Base-by-base conservation (phyloP, 2,113 vertebrate genomes). In the Siphamia tubifer region DNA sequence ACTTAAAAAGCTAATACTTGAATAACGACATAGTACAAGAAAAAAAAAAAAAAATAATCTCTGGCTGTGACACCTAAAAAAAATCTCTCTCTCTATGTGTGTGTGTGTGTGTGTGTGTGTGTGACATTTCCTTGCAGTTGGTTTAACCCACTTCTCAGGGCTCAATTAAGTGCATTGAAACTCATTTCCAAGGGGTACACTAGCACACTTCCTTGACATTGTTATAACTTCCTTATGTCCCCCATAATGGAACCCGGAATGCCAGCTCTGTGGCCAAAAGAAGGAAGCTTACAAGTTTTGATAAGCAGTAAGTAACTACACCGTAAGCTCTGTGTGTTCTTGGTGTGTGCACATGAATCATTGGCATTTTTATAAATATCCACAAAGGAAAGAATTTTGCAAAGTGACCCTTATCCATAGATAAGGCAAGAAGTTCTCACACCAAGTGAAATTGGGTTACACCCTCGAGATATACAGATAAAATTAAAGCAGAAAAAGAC, bases 121-220 rank as follows among this genome's bases (percentile, higher is more conserved):
- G 64, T 39, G 21, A 68, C 71, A 66, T 55, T 62, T 10, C 23
- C 21, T 28, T 55, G 34, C 5, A 4, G 28, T 44, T 38, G 27
- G 36, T 63, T 56, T 30, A 32, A 53, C 32, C 20, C 25, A 42
- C 47, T 58, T 78, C 47, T 74, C 57, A 69, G 20, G 11, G 57
- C 52, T 75, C 54, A 71, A 60, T 86, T 69, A 78, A 73, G 68
- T 48, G 30, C 12, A 48, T 39, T 69, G 55, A 63, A 36, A 39
- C 47, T 79, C 11, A 65, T 79, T 86, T 83, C 77, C 72, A 35
- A 84, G 39, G 73, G 67, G 21, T 68, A 51, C 36, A 54, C 63
- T 53, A 82, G 75, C 78, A 73, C 71, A 88, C 79, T 91, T 89
- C 90, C 88, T 89, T 53, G n/a, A 82, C 83, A 90, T 90, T 90